Evolutionary conservation across 2,888 invertebrate species (phyloP).

Genomic region (Scaptomyza reducta): DNA sequence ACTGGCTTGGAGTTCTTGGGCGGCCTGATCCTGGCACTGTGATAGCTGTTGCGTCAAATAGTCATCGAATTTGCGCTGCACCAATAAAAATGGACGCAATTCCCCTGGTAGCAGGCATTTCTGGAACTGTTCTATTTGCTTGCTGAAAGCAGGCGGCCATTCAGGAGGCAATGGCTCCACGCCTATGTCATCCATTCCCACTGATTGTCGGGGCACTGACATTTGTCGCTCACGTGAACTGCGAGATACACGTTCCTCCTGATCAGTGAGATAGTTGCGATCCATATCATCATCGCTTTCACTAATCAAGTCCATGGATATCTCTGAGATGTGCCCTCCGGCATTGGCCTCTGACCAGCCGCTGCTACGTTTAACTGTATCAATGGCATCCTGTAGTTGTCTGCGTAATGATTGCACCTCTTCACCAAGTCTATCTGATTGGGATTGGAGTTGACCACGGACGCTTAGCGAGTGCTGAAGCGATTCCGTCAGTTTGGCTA

Average conservation of each 20-base stretch:
- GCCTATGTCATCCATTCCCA: constrained; percentile 43
- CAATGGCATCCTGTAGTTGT: constrained; percentile 84
- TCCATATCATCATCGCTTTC: constrained; percentile 84
- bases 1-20: constrained; percentile 79
- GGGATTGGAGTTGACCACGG: constrained; percentile 86
- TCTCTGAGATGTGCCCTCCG: constrained; percentile 83
- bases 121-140: constrained; percentile 83
- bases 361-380: constrained; percentile 79
- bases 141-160: constrained; percentile 78
- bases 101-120: constrained; percentile 82
- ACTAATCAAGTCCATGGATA: constrained; percentile 84
- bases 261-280: constrained; percentile 81
- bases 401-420: constrained; percentile 86
- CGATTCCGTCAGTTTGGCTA: constrained; percentile 89
- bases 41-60: constrained; percentile 86
- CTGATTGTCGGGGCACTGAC: constrained; percentile 67
- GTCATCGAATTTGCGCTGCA: constrained; percentile 86
- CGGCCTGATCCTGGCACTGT: constrained; percentile 83
- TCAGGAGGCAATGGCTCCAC: constrained; percentile 47
- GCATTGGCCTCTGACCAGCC: constrained; percentile 77
- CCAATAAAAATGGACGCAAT: constrained; percentile 82
- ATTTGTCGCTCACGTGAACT: constrained; percentile 82
- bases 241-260: constrained; percentile 79
- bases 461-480: constrained; percentile 88
- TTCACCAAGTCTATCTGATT: constrained; percentile 87